Conservation (phyloP, 1,140 invertebrate genomes). For the Melipona quadrifasciata region DNA sequence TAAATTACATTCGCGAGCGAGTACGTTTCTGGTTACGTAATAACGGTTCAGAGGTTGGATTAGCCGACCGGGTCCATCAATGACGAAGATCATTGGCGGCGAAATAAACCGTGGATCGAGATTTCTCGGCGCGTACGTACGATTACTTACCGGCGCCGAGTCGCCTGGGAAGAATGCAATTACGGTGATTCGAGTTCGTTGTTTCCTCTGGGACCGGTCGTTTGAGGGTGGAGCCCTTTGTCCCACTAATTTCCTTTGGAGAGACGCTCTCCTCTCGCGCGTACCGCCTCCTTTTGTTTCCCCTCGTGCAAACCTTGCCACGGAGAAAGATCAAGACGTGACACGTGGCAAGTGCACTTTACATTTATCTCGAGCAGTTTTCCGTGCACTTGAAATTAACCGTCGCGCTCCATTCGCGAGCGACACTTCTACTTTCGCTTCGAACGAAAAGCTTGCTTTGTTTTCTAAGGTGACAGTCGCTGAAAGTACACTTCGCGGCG, state of each 20-base stretch:
- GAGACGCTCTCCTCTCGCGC: neutral
- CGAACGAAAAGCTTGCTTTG: neutral
- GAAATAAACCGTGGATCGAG: neutral
- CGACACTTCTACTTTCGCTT: neutral
- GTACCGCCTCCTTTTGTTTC: neutral
- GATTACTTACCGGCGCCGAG: neutral
- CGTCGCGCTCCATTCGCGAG: neutral
- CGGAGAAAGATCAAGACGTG: neutral
- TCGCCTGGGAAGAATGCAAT: constrained; percentile 14
- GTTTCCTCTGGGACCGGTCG: neutral
- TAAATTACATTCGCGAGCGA: neutral
- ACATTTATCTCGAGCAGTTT: neutral
- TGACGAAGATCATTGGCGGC: neutral
- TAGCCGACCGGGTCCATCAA: neutral
- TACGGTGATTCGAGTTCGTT: constrained; percentile 13
- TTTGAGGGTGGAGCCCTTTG: constrained; percentile 21
- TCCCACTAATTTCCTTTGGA: constrained; percentile 33
- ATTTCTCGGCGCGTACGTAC: neutral
- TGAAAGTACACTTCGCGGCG: neutral
- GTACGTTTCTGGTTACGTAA: neutral
- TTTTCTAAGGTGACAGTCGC: neutral
- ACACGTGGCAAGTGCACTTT: neutral
- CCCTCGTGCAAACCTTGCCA: too few relatives aligned
- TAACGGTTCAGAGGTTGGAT: neutral
- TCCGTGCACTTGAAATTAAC: neutral